Percentiles rank a stretch among this genome's conserved stretches.
phyloP scores from a whole-genome alignment of 2,888 invertebrate genomes.

The Acrobasis suavella region DNA sequence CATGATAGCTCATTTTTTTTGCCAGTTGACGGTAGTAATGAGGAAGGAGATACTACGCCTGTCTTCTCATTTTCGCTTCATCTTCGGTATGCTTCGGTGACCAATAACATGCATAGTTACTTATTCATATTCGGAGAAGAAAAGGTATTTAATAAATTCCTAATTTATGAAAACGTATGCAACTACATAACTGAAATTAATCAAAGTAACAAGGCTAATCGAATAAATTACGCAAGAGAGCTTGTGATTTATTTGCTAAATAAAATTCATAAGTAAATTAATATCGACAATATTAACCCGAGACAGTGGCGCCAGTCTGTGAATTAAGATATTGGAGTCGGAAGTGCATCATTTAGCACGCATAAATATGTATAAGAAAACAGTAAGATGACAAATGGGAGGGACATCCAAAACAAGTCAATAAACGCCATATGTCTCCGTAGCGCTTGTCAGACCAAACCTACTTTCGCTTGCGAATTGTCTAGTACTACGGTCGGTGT shows the following conservation, averaged over 20 bases:
- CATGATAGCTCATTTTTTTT: not conserved
- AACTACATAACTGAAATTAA: not conserved
- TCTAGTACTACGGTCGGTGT: conserved; percentile 52
- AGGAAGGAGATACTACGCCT: no score
- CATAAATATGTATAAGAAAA: conserved; percentile 41
- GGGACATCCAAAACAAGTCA: conserved; percentile 32
- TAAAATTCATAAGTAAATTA: conserved; percentile 29
- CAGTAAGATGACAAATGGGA: conserved; percentile 35
- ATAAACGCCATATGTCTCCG: conserved; percentile 41
- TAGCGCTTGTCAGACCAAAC: conserved; percentile 37
- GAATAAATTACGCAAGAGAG: conserved; percentile 19
- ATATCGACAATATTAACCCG: conserved; percentile 29
- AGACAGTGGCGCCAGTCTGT: conserved; percentile 32
- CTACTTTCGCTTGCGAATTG: conserved; percentile 74
- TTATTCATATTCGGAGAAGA: not conserved
- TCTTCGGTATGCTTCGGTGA: no score
- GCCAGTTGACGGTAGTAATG: not conserved
- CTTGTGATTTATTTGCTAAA: conserved; percentile 31
- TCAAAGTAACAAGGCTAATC: conserved; percentile 14
- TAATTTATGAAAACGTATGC: conserved; percentile 4
- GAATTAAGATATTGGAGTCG: conserved; percentile 34
- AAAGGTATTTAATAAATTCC: not conserved
- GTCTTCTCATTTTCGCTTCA: no score
- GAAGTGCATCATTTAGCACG: conserved; percentile 41
- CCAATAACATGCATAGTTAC: no score